Evolutionary conservation across 2,113 vertebrate species (phyloP), one percentile per base, ranked within the genome.

Genomic region (Butorides virescens): DNA sequence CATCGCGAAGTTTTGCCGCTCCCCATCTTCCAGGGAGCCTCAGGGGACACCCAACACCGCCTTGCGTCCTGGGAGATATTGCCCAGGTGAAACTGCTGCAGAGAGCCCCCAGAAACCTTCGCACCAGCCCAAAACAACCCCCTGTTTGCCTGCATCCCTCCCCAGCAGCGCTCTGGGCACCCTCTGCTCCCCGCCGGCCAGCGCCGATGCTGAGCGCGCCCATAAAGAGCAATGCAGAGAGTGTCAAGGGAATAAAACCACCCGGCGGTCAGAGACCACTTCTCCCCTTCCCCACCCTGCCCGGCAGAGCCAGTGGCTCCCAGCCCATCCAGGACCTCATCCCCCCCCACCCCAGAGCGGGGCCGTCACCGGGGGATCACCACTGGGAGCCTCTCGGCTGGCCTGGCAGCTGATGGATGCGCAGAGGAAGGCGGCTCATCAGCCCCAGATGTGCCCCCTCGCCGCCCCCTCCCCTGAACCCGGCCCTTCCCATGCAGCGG

Each of bases 321-420:
- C 81, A 82, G 62, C 25, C 27, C 5, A 0, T 0, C 15, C 55
- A 13, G 79, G 63, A 34, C 37, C 3, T 11, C 3, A 11, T 26
- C 63, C 70, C 32, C 68, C 37, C 37, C n/a, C 26, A 2, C 20
- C 63, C 58, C 46, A 22, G 55, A 32, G 30, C 19, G 6, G 26
- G 34, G 25, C n/a, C 61, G 46, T 50, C 67, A 9, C 32, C 13
- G 0, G 37, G 39, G 30, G 27, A 30, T 67, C 9, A 34, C 7
- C 42, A 20, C 34, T 58, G 44, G 5, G 56, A 55, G 34, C 34
- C 52, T 65, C 86, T 59, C 68, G 29, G 2, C 47, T 32, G 62
- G 44, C 61, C 83, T 93, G 97, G 92, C 88, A 87, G 85, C 67
- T 76, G 93, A 92, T 91, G n/a, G 46, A 95, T 92, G 80, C 29